Conservation (phyloP, 1,140 invertebrate species). For the Choristoneura fumiferana region DNA sequence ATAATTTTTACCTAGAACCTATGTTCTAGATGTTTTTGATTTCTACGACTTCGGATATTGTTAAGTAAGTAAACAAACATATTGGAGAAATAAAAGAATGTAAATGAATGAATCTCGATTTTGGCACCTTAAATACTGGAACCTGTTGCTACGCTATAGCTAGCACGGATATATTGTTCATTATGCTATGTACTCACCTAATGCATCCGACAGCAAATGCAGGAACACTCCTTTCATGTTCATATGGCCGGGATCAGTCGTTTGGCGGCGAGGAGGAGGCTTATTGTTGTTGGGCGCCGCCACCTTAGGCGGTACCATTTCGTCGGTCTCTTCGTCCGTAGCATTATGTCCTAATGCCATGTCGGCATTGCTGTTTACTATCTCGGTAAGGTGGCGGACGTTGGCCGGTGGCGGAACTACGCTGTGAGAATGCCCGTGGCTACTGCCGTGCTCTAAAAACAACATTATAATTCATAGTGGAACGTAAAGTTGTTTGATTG, state of each 20-base stretch:
- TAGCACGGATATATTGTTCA: no score
- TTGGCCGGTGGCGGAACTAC: slow-evolving; percentile 78
- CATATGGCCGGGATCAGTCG: slow-evolving; percentile 88
- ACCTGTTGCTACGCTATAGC: no score
- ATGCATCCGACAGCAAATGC: slow-evolving; percentile 97
- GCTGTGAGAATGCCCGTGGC: slow-evolving; percentile 87
- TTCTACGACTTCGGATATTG: no score
- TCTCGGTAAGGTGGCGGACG: slow-evolving; percentile 60
- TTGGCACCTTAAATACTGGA: no score
- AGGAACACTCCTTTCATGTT: slow-evolving; percentile 99
- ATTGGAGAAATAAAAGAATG: no score
- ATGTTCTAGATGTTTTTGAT: no score
- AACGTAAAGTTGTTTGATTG: no score
- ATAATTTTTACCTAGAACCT: no score
- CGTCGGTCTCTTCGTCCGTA: slow-evolving; percentile 89
- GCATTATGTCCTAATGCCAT: slow-evolving; percentile 73
- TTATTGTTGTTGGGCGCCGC: slow-evolving; percentile 41
- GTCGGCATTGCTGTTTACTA: slow-evolving; percentile 69
- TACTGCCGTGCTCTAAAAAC: slow-evolving; percentile 85
- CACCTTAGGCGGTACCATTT: slow-evolving; percentile 80
- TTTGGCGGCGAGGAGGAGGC: slow-evolving; percentile 59
- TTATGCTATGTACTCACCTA: slow-evolving; percentile 79
- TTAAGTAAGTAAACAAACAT: no score
- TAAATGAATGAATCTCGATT: no score
- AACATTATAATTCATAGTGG: slow-evolving; percentile 8